A percentile compares a stretch with the other conserved stretches of the same genome.
These are phyloP conservation scores for Bellardia bayeri DNA, from an alignment of 2,888 invertebrate genomes.

Conservation along the genomic window DNA sequence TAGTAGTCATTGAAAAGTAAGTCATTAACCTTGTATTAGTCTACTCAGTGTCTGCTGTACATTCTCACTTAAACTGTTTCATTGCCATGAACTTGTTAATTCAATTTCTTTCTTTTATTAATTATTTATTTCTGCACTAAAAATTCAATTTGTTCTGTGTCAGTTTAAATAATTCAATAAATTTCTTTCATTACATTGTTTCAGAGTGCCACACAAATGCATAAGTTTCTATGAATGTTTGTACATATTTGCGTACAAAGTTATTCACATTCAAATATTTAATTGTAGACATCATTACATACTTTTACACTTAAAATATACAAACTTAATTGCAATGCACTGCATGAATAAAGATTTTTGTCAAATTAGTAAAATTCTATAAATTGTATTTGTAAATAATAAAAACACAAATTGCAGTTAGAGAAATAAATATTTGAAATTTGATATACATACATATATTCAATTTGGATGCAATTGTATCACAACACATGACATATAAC, in stretches of 20 bases:
- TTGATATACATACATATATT: too few relatives aligned
- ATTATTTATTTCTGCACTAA: background rate
- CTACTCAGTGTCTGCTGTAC: background rate
- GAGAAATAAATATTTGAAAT: background rate
- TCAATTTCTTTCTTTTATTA: background rate
- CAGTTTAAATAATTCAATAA: background rate
- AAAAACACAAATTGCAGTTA: background rate
- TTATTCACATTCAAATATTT: background rate
- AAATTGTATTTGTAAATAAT: background rate
- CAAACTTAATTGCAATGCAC: background rate
- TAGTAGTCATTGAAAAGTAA: too few relatives aligned
- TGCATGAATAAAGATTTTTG: background rate
- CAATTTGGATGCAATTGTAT: too few relatives aligned
- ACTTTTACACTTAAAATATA: background rate
- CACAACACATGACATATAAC: too few relatives aligned
- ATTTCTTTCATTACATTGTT: constrained; percentile 23
- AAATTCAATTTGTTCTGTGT: constrained; percentile 23
- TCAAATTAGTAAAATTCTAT: too few relatives aligned
- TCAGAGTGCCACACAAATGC: background rate
- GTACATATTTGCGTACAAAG: background rate
- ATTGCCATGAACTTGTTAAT: constrained; percentile 29
- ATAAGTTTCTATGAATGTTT: too few relatives aligned
- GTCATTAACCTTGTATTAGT: too few relatives aligned
- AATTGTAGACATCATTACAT: constrained; percentile 18
- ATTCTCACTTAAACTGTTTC: background rate